Evolutionary conservation across 2,113 vertebrate genomes (phyloP).

Genomic region (Triplophysa siluroides): DNA sequence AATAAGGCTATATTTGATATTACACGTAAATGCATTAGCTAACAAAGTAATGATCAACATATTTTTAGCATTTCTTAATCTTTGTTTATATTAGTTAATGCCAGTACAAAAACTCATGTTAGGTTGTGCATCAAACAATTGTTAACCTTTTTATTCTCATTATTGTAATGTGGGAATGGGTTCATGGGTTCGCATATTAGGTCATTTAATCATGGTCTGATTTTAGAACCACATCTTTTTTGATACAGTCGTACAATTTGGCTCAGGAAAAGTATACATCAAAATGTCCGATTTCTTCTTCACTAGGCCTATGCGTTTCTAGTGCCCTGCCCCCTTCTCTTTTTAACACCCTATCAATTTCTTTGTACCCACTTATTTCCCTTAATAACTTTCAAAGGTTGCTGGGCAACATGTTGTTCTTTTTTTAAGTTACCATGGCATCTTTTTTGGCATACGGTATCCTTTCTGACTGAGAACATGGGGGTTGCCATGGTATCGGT

Average conservation of each 20-base stretch:
- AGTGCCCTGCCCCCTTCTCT: slow-evolving; percentile 38
- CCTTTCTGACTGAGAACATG: slow-evolving; percentile 75
- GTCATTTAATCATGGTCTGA: slow-evolving; percentile 7
- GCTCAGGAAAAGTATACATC: slow-evolving; percentile 62
- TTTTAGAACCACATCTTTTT: slow-evolving; percentile 68
- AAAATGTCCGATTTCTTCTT: slow-evolving; percentile 36
- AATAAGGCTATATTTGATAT: too few species aligned
- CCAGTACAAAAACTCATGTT: too few species aligned
- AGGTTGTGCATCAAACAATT: too few species aligned
- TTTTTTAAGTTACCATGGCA: slow-evolving; percentile 76
- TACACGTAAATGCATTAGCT: too few species aligned
- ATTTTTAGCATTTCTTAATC: too few species aligned
- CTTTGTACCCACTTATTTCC: slow-evolving; percentile 71
- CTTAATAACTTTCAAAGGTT: slow-evolving; percentile 80
- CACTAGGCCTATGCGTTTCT: slow-evolving; percentile 35
- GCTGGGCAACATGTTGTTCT: slow-evolving; percentile 74
- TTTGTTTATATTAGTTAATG: too few species aligned
- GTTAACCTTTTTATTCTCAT: too few species aligned
- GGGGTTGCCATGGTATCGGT: slow-evolving; percentile 77
- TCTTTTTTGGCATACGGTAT: slow-evolving; percentile 76
- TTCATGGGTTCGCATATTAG: neutral
- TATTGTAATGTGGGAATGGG: too few species aligned
- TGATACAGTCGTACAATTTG: slow-evolving; percentile 67
- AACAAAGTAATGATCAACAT: too few species aligned
- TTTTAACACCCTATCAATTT: slow-evolving; percentile 62